Evolutionary conservation across 2,797 vertebrate genomes (phyloP), one percentile per base, ranked within the genome.

Genomic region (Sciurus carolinensis): DNA sequence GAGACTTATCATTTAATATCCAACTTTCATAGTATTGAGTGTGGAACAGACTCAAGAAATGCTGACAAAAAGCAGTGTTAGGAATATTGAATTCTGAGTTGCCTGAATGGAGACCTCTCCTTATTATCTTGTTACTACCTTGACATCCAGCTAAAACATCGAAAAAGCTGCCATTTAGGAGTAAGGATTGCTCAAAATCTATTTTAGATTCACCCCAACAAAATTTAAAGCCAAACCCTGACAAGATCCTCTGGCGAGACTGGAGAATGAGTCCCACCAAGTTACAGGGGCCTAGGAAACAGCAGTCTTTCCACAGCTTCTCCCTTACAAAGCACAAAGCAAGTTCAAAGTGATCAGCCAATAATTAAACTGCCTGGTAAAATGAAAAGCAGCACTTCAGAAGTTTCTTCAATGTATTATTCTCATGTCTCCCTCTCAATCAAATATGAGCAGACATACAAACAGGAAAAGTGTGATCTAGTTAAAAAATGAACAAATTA

Each of bases 351-450:
- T 72, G 67, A 88, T 50, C 47, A 87, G 28, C n/a, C 67, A 90
- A 67, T 87, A 79, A 90, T 15, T 79, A 69, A 84, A 81, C 28
- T 47, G 39, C 15, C 75, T 91, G n/a, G 62, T 90, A 66, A 94
- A 93, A 81, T 69, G 66, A 94, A 71, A 91, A 80, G 73, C 47
- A 67, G 36, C 7, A 79, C 4, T 62, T 77, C 54, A 83, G 42
- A 69, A 86, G 44, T 77, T 28, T 94, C 80, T 94, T 95, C 50
- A 80, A 66, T 79, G 28, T 86, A 83, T 54, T 90, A 83, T 44
- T 87, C 11, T n/a, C 87, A 75, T 24, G 22, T 52, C n/a, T 14
- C 92, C 33, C 62, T 79, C 91, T 93, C 44, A 85, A 90, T 54
- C 3, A 94, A 93, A 92, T 93, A 81, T 76, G 69, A 36, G 36